Evolutionary conservation across 1,140 invertebrate species (phyloP).

Genomic region (Monochamus saltuarius): DNA sequence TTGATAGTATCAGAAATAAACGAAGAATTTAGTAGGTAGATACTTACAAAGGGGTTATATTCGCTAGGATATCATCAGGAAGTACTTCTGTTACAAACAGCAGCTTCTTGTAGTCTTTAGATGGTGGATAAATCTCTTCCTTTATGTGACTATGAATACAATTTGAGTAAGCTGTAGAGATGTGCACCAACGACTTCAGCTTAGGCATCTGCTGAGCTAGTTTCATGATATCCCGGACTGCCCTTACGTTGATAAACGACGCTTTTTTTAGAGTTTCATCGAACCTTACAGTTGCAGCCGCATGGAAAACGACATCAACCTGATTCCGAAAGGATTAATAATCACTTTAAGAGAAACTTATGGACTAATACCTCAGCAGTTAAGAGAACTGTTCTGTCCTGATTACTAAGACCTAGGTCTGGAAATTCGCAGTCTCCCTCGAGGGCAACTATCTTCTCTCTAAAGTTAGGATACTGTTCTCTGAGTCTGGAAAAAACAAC

Average conservation of each 20-base stretch:
- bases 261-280: constrained; percentile 75
- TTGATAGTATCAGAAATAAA: neutral
- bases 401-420: constrained; percentile 61
- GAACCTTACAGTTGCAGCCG: constrained; percentile 83
- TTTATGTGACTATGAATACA: constrained; percentile 64
- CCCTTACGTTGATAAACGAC: constrained; percentile 62
- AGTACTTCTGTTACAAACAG: constrained; percentile 57
- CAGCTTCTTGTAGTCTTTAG: constrained; percentile 69
- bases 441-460: constrained; percentile 64
- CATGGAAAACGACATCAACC: constrained; percentile 83
- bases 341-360: no score
- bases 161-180: constrained; percentile 75
- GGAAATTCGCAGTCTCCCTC: constrained; percentile 64
- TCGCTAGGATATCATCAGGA: constrained; percentile 64
- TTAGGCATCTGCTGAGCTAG: constrained; percentile 56
- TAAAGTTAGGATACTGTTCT: constrained; percentile 59
- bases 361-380: no score
- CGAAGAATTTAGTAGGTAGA: constrained; percentile 28
- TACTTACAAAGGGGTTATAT: constrained; percentile 67
- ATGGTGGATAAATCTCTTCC: constrained; percentile 73
- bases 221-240: constrained; percentile 48
- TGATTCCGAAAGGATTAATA: no score
- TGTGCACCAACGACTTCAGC: constrained; percentile 66
- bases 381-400: constrained; percentile 60
- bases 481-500: constrained; percentile 45